Evolutionary conservation across 2,113 vertebrate species (phyloP).

Genomic region (Pituophis catenifer): DNA sequence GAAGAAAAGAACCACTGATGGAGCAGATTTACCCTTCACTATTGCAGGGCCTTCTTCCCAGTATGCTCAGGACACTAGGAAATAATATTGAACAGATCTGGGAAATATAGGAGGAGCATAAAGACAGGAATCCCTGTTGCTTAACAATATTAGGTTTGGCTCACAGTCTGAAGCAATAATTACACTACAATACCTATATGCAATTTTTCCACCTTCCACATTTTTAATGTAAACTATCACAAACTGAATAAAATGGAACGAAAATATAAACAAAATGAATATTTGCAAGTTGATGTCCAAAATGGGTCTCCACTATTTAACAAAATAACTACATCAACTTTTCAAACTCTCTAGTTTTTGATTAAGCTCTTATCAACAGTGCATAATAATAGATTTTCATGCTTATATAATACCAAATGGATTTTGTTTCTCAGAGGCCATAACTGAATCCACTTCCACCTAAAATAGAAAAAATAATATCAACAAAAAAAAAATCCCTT

Average conservation of each 20-base stretch:
- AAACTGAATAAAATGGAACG: too few species aligned
- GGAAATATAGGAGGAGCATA: not conserved
- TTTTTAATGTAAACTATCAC: not conserved
- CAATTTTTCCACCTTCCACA: not conserved
- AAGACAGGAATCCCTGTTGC: not conserved
- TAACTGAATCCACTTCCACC: conserved; percentile 63
- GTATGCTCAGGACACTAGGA: not conserved
- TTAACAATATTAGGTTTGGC: not conserved
- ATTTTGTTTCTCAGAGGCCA: conserved; percentile 43
- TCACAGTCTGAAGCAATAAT: not conserved
- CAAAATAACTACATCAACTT: not conserved
- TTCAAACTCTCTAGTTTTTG: conserved; percentile 2
- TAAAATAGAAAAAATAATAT: conserved; percentile 47
- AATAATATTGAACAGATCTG: not conserved
- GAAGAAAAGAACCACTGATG: not conserved
- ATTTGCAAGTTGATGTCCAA: not conserved
- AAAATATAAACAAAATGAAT: not conserved
- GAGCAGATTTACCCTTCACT: not conserved
- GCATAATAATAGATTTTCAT: conserved; percentile 1
- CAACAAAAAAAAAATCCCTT: not conserved
- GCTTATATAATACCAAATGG: conserved; percentile 53
- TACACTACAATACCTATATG: not conserved
- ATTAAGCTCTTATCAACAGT: conserved; percentile 16
- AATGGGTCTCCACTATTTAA: not conserved
- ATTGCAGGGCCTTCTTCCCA: not conserved